Conservation (phyloP, 2,888 invertebrate genomes). For the Tuberolachnus salignus region DNA sequence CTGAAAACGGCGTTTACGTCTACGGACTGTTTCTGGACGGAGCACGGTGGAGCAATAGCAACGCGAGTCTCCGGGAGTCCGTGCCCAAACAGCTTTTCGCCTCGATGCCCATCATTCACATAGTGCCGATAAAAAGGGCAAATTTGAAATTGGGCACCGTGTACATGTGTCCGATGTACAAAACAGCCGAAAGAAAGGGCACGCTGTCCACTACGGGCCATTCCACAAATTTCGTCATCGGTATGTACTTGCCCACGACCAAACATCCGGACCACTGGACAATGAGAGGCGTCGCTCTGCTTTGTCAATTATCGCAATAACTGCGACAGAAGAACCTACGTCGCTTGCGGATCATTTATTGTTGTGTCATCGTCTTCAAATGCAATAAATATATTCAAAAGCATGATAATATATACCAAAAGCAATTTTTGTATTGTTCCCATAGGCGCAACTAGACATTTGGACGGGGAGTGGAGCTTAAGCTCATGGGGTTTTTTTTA, state of each 20-base stretch:
- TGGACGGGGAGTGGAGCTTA: too few relatives aligned
- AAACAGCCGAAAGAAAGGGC: constrained; percentile 80
- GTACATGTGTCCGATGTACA: constrained; percentile 80
- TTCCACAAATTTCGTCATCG: constrained; percentile 83
- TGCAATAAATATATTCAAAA: too few relatives aligned
- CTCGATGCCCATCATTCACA: constrained; percentile 78
- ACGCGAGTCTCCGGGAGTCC: constrained; percentile 70
- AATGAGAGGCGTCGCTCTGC: constrained; percentile 77
- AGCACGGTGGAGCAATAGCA: constrained; percentile 78
- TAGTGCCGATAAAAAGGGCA: constrained; percentile 69
- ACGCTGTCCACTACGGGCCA: constrained; percentile 82
- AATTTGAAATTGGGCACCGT: constrained; percentile 67
- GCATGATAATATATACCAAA: too few relatives aligned
- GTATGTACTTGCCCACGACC: constrained; percentile 74
- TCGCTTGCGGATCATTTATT: too few relatives aligned
- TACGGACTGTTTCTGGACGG: constrained; percentile 84
- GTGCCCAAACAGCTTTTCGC: constrained; percentile 81
- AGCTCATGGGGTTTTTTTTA: too few relatives aligned
- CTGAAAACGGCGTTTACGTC: constrained; percentile 73
- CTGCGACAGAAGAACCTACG: too few relatives aligned
- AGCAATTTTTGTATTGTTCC: too few relatives aligned
- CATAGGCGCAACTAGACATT: too few relatives aligned
- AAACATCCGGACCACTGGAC: constrained; percentile 77
- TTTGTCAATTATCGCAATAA: constrained; percentile 77
- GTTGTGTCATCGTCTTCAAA: too few relatives aligned